A percentile compares a stretch with the other conserved stretches of the same genome.
These are phyloP conservation scores for Arothron firmamentum DNA, from an alignment of 2,113 vertebrate genomes.

Conservation along the genomic window DNA sequence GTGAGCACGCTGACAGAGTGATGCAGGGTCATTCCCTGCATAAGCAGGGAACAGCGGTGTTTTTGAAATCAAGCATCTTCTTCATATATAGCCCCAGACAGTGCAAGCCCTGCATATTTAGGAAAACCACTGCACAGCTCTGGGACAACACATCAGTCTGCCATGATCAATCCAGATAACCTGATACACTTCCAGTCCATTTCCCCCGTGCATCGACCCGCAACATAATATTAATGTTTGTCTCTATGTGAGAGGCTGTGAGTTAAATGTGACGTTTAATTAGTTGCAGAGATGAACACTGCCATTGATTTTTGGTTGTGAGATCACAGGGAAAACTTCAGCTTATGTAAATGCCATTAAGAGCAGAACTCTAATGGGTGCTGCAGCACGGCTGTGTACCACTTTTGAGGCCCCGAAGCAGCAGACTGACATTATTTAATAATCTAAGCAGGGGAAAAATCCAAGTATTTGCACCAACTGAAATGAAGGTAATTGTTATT, in stretches of 20 bases:
- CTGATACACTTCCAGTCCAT: constrained; percentile 37
- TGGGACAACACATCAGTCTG: constrained; percentile 10
- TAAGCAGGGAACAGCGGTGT: neutral
- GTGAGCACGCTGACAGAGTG: constrained; percentile 33
- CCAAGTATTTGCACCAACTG: too few species aligned
- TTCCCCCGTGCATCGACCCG: constrained; percentile 23
- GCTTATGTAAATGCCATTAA: constrained; percentile 34
- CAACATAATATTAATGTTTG: neutral
- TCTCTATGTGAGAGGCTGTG: constrained; percentile 8
- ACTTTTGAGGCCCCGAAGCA: too few species aligned
- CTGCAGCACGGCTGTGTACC: constrained; percentile 5
- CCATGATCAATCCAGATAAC: constrained; percentile 17
- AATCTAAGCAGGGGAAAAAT: too few species aligned
- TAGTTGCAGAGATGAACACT: constrained; percentile 16
- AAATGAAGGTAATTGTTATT: too few species aligned
- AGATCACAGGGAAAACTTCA: constrained; percentile 2
- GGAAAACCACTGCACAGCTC: constrained; percentile 9
- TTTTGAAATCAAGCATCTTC: neutral
- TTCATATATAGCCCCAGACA: constrained; percentile 4
- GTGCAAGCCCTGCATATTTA: constrained; percentile 2
- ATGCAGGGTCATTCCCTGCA: constrained; percentile 24
- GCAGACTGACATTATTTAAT: neutral
- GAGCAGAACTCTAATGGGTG: constrained; percentile 31
- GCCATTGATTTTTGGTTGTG: constrained; percentile 32
- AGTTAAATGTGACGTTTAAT: constrained; percentile 58